phyloP scores from a whole-genome alignment of 2,888 invertebrate genomes.

The Lochmaea capreae region DNA sequence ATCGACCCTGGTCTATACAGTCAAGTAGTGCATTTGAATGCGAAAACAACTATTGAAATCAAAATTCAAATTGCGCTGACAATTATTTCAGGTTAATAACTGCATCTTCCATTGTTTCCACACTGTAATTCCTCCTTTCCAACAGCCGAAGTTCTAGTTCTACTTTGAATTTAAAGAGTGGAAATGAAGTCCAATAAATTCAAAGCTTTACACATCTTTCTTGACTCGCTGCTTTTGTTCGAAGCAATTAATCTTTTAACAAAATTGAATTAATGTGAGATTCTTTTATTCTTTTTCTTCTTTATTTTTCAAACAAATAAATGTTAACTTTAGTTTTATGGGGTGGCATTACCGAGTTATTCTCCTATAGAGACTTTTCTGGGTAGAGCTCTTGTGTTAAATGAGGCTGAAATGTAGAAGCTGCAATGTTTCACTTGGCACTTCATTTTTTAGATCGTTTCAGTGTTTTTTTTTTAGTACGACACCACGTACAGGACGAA shows the following conservation, averaged over 20 bases:
- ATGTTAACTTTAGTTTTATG: slow-evolving; percentile 45
- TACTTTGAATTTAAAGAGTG: slow-evolving; percentile 52
- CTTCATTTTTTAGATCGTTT: slow-evolving; percentile 33
- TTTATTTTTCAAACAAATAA: slow-evolving; percentile 34
- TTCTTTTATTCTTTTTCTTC: slow-evolving; percentile 38
- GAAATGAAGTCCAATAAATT: slow-evolving; percentile 55
- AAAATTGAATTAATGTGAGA: slow-evolving; percentile 48
- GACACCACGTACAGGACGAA: slow-evolving; percentile 11
- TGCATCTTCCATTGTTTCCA: slow-evolving; percentile 51
- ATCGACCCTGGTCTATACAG: too few relatives aligned
- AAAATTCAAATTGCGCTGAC: slow-evolving; percentile 46
- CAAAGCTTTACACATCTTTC: slow-evolving; percentile 52
- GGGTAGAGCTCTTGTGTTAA: slow-evolving; percentile 25
- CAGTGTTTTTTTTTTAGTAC: slow-evolving; percentile 15
- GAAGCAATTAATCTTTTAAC: slow-evolving; percentile 53
- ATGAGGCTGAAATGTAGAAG: slow-evolving; percentile 33
- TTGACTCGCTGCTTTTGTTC: slow-evolving; percentile 51
- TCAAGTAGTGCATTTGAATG: neutral
- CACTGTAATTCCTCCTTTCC: slow-evolving; percentile 44
- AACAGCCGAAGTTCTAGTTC: slow-evolving; percentile 45
- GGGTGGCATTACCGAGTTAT: slow-evolving; percentile 39
- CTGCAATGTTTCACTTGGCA: slow-evolving; percentile 27
- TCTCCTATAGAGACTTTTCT: slow-evolving; percentile 36
- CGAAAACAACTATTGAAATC: slow-evolving; percentile 26
- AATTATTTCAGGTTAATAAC: slow-evolving; percentile 47